Conservation (phyloP, 2,888 invertebrate genomes). For the Sarcophaga subvicina region DNA sequence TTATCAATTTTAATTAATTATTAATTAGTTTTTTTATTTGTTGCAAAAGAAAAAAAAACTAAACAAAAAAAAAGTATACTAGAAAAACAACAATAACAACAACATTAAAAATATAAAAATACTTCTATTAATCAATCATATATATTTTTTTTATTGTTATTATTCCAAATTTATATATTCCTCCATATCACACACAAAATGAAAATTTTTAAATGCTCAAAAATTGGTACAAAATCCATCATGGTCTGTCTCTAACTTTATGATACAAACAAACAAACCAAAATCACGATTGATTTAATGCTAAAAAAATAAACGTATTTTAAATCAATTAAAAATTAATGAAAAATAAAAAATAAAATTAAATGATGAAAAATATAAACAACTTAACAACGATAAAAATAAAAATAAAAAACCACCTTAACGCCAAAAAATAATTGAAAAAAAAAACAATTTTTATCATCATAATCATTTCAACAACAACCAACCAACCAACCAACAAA, state of each 20-base stretch:
- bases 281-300: no score
- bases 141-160: constrained; percentile 71
- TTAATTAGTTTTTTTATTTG: constrained; percentile 23
- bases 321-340: neutral
- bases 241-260: neutral
- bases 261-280: neutral
- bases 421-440: constrained; percentile 51
- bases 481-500: constrained; percentile 34
- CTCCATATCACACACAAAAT: constrained; percentile 46
- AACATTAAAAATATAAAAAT: constrained; percentile 27
- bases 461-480: constrained; percentile 52
- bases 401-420: constrained; percentile 61
- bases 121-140: constrained; percentile 70
- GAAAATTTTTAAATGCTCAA: constrained; percentile 9
- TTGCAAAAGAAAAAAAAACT: constrained; percentile 48
- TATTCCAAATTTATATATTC: constrained; percentile 70
- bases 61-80: constrained; percentile 28
- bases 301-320: no score
- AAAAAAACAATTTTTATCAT: constrained; percentile 9
- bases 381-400: constrained; percentile 50
- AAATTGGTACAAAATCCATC: neutral
- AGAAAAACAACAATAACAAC: constrained; percentile 15
- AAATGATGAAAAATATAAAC: constrained; percentile 30
- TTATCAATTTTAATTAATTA: constrained; percentile 30
- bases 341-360: neutral